Evolutionary conservation across 2,113 vertebrate genomes (phyloP).

Genomic region (Triplophysa siluroides): DNA sequence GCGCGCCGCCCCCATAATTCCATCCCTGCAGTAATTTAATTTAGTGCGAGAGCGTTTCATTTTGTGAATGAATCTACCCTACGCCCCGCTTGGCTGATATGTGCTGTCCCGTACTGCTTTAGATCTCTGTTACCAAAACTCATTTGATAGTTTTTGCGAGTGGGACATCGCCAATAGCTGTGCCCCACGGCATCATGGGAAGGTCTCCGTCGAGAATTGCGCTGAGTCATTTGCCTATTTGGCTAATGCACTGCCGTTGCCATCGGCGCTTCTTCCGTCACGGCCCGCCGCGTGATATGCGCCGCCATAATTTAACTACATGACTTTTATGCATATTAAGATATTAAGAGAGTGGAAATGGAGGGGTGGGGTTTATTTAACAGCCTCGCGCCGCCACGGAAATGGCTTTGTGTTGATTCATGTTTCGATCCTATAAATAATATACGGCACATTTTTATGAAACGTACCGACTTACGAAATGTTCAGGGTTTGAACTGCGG

Average conservation of each 20-base stretch:
- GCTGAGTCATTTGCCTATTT: slow-evolving; percentile 65
- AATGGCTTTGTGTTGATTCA: neutral
- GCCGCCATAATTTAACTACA: slow-evolving; percentile 44
- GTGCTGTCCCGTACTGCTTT: neutral
- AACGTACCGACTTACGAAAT: too few relatives aligned
- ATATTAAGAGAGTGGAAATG: neutral
- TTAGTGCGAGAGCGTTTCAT: slow-evolving; percentile 80
- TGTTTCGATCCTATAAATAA: neutral
- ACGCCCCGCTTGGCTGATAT: slow-evolving; percentile 8
- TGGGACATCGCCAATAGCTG: neutral
- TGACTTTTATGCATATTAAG: slow-evolving; percentile 33
- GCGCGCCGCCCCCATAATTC: slow-evolving; percentile 73
- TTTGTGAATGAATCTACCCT: slow-evolving; percentile 71
- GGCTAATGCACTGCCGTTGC: slow-evolving; percentile 54
- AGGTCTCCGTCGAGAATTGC: slow-evolving; percentile 40
- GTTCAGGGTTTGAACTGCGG: too few relatives aligned
- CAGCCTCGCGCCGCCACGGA: neutral
- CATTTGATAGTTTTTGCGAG: slow-evolving; percentile 33
- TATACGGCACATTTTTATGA: too few relatives aligned
- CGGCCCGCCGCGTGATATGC: slow-evolving; percentile 50
- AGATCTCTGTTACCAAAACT: slow-evolving; percentile 33
- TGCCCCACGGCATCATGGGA: neutral
- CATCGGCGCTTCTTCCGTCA: slow-evolving; percentile 24
- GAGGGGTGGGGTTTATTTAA: slow-evolving; percentile 22
- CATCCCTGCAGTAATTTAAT: slow-evolving; percentile 79